These are phyloP conservation scores for Gasterosteus nipponicus DNA, from an alignment of 2,113 vertebrate genomes.

Conservation along the genomic window DNA sequence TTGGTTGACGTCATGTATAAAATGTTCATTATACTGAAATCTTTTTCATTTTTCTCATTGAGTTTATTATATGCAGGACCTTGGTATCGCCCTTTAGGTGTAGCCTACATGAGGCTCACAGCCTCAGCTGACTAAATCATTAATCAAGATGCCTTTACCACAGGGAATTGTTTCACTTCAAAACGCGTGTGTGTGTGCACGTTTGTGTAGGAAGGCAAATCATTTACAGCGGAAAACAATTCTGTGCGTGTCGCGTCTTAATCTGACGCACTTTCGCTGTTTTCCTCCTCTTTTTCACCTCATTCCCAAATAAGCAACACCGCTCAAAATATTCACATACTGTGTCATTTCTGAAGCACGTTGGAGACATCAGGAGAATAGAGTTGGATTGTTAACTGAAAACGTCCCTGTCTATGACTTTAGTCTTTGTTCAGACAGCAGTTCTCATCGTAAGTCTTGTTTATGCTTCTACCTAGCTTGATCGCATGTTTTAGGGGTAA, in stretches of 20 bases:
- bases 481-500: not conserved
- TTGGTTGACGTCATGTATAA: slow-evolving; percentile 44
- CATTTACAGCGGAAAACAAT: slow-evolving; percentile 7
- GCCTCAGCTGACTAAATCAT: slow-evolving; percentile 34
- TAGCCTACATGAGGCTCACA: slow-evolving; percentile 36
- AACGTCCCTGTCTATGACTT: slow-evolving; percentile 33
- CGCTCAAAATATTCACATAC: slow-evolving; percentile 37
- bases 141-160: slow-evolving; percentile 55
- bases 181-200: not conserved
- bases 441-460: slow-evolving; percentile 46
- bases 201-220: not conserved
- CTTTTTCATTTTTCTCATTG: slow-evolving; percentile 45
- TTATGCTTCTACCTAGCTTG: slow-evolving; percentile 25
- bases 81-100: slow-evolving; percentile 35
- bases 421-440: slow-evolving; percentile 34
- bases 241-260: not conserved
- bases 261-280: not conserved
- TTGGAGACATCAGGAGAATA: slow-evolving; percentile 37
- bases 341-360: slow-evolving; percentile 37
- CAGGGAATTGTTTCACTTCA: slow-evolving; percentile 2
- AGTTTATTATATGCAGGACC: slow-evolving; percentile 42
- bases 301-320: slow-evolving; percentile 32
- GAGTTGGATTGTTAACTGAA: slow-evolving; percentile 43
- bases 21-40: slow-evolving; percentile 44
- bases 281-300: not conserved